phyloP scores from a whole-genome alignment of 2,113 vertebrate genomes.

The Lamprologus ornatipinnis region DNA sequence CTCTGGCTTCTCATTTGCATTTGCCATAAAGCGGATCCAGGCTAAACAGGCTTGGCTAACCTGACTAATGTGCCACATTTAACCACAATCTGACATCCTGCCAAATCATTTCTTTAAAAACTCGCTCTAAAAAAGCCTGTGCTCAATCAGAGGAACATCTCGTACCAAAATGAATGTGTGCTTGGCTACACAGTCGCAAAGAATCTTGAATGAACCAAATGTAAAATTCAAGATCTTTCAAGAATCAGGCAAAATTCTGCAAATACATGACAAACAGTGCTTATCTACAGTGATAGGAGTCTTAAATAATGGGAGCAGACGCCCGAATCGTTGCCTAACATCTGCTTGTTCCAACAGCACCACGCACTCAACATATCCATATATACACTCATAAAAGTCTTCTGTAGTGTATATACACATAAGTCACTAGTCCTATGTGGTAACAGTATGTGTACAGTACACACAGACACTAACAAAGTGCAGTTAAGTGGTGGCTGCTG shows the following conservation, averaged over 20 bases:
- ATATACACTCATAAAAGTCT: conserved; percentile 29
- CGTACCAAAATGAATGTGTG: neutral
- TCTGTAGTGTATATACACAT: conserved; percentile 10
- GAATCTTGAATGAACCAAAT: neutral
- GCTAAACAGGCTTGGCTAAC: neutral
- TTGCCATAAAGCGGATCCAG: neutral
- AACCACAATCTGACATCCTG: neutral
- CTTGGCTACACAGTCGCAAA: neutral
- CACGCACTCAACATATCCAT: neutral
- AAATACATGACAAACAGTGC: conserved; percentile 1
- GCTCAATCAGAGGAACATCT: neutral
- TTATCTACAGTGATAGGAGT: conserved; percentile 17
- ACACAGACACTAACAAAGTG: conserved; percentile 36
- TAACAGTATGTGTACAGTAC: conserved; percentile 26
- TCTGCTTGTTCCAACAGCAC: neutral
- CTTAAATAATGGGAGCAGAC: neutral
- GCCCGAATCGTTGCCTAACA: neutral
- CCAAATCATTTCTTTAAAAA: neutral
- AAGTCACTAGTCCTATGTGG: conserved; percentile 9
- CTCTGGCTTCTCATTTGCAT: neutral
- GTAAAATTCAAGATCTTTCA: neutral
- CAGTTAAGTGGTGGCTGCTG: conserved; percentile 18
- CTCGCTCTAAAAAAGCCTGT: neutral
- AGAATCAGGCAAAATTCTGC: neutral
- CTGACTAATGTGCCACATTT: neutral